Conservation (phyloP, 2,797 vertebrate genomes). For the Cichlasoma orientale region DNA sequence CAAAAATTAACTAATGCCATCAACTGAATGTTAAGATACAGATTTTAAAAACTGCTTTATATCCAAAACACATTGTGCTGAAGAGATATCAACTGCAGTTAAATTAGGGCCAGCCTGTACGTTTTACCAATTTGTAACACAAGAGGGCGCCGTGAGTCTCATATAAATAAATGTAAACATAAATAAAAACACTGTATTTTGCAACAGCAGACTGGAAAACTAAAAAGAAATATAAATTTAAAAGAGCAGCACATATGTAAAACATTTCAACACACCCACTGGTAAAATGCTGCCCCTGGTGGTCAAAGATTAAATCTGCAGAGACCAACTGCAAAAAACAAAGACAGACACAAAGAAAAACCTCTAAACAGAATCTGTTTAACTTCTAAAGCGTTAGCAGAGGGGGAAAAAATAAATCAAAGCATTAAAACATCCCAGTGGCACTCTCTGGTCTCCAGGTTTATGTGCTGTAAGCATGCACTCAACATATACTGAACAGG, state of each 20-base stretch:
- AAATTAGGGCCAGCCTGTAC: neutral
- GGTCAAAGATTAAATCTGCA: neutral
- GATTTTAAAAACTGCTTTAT: no score
- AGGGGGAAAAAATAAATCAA: neutral
- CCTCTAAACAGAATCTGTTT: neutral
- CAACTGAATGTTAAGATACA: neutral
- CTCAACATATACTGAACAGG: neutral
- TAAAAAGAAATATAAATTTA: neutral
- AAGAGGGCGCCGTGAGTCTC: rapidly evolving
- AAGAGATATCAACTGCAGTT: neutral
- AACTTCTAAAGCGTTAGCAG: neutral
- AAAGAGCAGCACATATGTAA: neutral
- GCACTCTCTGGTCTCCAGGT: neutral
- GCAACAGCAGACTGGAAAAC: neutral
- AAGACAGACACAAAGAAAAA: no score
- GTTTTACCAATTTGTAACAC: no score
- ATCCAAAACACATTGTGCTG: no score
- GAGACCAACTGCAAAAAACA: neutral
- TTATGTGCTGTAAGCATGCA: neutral
- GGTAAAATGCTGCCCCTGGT: neutral
- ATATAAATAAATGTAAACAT: neutral
- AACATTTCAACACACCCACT: neutral
- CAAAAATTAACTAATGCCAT: neutral
- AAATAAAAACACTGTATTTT: neutral
- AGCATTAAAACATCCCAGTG: neutral